phyloP scores from a whole-genome alignment of 1,140 invertebrate species.

The Conus ventricosus region DNA sequence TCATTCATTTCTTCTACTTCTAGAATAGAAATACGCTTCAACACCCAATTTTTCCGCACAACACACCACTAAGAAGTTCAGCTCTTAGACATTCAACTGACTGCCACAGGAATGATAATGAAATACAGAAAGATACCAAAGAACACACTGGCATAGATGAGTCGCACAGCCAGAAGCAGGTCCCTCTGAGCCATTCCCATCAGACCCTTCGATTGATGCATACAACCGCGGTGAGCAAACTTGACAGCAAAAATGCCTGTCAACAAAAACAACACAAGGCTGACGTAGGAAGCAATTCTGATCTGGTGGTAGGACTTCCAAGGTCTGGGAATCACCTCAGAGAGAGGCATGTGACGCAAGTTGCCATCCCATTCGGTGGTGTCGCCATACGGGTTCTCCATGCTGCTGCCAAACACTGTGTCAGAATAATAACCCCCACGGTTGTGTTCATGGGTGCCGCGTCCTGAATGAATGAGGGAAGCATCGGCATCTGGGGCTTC shows the following conservation, averaged over 20 bases:
- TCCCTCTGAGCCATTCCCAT: conserved; percentile 68
- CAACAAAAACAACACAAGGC: conserved; percentile 56
- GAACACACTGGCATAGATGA: conserved; percentile 61
- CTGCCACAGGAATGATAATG: conserved; percentile 52
- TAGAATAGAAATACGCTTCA: too few species aligned
- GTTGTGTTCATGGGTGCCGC: conserved; percentile 1
- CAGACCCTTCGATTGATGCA: conserved; percentile 66
- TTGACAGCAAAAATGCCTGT: conserved; percentile 62
- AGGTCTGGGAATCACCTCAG: conserved; percentile 63
- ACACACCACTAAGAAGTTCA: background rate
- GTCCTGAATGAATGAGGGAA: conserved; percentile 48
- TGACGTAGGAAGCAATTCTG: conserved; percentile 61
- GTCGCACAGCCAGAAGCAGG: conserved; percentile 54
- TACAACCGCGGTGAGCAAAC: conserved; percentile 59
- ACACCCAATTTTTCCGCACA: too few species aligned
- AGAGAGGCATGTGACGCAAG: conserved; percentile 60
- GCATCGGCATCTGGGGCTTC: conserved; percentile 25
- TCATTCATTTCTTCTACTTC: too few species aligned
- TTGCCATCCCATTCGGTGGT: conserved; percentile 65
- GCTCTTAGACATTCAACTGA: conserved; percentile 6
- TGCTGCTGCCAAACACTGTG: conserved; percentile 51
- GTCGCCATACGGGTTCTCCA: conserved; percentile 68
- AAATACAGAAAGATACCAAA: conserved; percentile 56
- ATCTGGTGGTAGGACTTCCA: conserved; percentile 66
- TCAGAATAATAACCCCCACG: conserved; percentile 54